Conservation (phyloP, 2,113 vertebrate genomes). For the Calyptommatus sinebrachiatus region DNA sequence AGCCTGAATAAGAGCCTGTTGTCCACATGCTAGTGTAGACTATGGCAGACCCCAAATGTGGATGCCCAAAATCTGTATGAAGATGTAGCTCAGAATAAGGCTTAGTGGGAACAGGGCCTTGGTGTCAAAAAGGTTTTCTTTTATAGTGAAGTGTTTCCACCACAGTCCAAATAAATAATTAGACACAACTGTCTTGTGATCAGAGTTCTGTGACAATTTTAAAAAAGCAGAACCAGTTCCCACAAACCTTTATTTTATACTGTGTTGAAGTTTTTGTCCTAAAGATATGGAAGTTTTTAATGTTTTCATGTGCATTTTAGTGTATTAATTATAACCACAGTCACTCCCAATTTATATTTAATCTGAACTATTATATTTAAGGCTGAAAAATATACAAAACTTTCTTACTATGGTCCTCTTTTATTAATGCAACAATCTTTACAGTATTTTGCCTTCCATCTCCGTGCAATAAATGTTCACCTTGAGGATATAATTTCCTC, state of each 20-base stretch:
- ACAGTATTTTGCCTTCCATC: slow-evolving; percentile 60
- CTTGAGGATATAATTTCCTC: slow-evolving; percentile 64
- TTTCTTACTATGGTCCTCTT: slow-evolving; percentile 58
- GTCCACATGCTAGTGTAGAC: too few species aligned
- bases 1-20: too few species aligned
- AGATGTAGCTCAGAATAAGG: too few species aligned
- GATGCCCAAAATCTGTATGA: too few species aligned
- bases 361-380: slow-evolving; percentile 42
- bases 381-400: slow-evolving; percentile 42
- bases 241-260: neutral
- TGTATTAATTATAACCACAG: slow-evolving; percentile 55
- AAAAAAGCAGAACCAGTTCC: neutral
- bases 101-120: too few species aligned
- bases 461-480: slow-evolving; percentile 60
- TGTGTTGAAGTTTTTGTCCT: neutral
- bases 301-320: slow-evolving; percentile 35
- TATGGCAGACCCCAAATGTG: too few species aligned
- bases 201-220: neutral
- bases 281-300: slow-evolving; percentile 28
- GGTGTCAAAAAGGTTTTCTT: too few species aligned
- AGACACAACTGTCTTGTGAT: slow-evolving; percentile 6
- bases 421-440: slow-evolving; percentile 63
- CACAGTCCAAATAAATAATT: neutral
- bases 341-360: slow-evolving; percentile 49
- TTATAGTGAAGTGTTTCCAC: neutral